These are phyloP conservation scores for Enteromius viviparus DNA, from an alignment of 2,797 vertebrate species.

Conservation along the genomic window DNA sequence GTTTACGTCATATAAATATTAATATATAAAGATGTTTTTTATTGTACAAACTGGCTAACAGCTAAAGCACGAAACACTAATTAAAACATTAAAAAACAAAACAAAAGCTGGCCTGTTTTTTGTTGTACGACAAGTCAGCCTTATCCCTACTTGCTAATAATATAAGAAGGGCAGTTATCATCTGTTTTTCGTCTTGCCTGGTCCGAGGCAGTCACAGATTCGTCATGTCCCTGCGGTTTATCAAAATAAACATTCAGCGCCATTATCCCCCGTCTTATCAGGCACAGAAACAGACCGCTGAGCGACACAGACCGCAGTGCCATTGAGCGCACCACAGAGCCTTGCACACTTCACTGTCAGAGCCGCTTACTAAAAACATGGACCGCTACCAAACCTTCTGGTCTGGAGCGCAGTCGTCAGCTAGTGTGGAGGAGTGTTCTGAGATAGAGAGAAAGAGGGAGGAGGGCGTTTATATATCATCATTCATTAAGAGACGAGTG, in stretches of 20 bases:
- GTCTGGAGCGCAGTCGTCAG: constrained; percentile 16
- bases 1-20: background rate
- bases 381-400: constrained; percentile 23
- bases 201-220: constrained; percentile 1
- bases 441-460: constrained; percentile 14
- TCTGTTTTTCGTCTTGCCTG: constrained; percentile 36
- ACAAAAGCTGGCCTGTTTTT: background rate
- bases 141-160: background rate
- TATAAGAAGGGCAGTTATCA: constrained; percentile 13
- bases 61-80: background rate
- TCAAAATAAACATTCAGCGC: constrained; percentile 43
- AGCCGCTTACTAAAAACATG: constrained; percentile 34
- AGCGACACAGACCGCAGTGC: constrained; percentile 19
- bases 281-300: constrained; percentile 36
- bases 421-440: constrained; percentile 15
- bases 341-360: constrained; percentile 37
- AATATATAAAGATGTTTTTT: background rate
- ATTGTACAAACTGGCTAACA: background rate
- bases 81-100: background rate
- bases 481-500: constrained; percentile 40
- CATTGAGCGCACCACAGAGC: constrained; percentile 3
- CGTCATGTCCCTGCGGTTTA: constrained; percentile 34
- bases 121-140: background rate
- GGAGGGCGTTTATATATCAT: constrained; percentile 39
- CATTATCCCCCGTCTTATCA: constrained; percentile 46